Evolutionary conservation across 2,113 vertebrate species (phyloP).

Genomic region (Ailuropoda melanoleuca): DNA sequence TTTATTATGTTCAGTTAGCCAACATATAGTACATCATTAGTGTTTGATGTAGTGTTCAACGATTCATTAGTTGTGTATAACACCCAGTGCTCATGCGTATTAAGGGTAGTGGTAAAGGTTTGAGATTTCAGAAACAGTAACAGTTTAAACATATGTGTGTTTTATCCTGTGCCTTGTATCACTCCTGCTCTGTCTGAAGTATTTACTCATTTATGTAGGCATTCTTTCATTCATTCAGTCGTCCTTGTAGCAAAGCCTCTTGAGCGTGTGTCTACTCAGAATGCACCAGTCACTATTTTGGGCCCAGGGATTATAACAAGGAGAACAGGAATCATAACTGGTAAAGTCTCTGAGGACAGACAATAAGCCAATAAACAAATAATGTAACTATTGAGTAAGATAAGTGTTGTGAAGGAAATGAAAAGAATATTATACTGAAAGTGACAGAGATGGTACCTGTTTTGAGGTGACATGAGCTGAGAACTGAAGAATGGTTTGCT

Average conservation of each 20-base stretch:
- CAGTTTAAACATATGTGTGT: neutral
- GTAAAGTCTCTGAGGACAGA: neutral
- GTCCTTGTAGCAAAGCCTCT: neutral
- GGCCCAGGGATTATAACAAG: neutral
- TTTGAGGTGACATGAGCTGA: neutral
- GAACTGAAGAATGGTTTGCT: neutral
- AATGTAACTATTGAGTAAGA: neutral
- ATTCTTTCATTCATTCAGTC: neutral
- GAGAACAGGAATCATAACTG: neutral
- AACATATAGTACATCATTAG: no score
- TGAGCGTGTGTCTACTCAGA: neutral
- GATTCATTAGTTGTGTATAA: no score
- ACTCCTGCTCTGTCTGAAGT: neutral
- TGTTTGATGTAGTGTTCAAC: no score
- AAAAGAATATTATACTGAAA: neutral
- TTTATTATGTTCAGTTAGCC: no score
- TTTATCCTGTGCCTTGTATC: neutral
- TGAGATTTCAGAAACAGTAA: neutral
- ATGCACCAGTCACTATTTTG: neutral
- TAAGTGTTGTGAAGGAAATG: neutral
- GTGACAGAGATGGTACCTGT: neutral
- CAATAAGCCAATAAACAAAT: neutral
- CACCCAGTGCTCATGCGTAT: no score
- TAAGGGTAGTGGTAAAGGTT: neutral
- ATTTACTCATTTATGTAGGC: neutral